Conservation (phyloP, 2,113 vertebrate species). For the Leuciscus idus region DNA sequence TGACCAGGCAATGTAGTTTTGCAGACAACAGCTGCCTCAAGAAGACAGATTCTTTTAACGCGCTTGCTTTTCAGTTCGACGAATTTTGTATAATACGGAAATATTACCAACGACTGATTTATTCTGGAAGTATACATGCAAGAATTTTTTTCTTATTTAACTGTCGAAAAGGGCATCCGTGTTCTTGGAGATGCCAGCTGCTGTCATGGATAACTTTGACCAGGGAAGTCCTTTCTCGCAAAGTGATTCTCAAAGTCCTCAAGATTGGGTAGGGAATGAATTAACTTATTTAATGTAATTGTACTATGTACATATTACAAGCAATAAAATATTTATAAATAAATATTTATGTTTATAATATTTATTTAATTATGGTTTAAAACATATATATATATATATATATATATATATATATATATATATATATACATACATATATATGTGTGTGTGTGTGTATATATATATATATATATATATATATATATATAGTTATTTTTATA, state of each 20-base stretch:
- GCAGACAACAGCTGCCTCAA: background rate
- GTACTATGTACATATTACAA: background rate
- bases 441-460: no score
- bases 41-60: no score
- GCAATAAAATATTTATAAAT: background rate
- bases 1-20: background rate
- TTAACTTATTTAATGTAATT: background rate
- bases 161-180: background rate
- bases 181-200: conserved; percentile 64
- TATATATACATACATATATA: no score
- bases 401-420: no score
- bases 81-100: background rate
- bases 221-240: conserved; percentile 61
- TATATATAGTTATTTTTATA: no score
- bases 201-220: conserved; percentile 67
- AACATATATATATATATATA: no score
- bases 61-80: background rate
- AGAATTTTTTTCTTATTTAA: background rate
- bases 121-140: background rate
- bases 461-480: no score
- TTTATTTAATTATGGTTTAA: no score
- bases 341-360: background rate
- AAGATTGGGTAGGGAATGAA: conserved; percentile 64
- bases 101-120: background rate
- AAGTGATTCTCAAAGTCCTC: conserved; percentile 62